phyloP scores from a whole-genome alignment of 2,113 vertebrate species.

The Dendrocopos noguchii region DNA sequence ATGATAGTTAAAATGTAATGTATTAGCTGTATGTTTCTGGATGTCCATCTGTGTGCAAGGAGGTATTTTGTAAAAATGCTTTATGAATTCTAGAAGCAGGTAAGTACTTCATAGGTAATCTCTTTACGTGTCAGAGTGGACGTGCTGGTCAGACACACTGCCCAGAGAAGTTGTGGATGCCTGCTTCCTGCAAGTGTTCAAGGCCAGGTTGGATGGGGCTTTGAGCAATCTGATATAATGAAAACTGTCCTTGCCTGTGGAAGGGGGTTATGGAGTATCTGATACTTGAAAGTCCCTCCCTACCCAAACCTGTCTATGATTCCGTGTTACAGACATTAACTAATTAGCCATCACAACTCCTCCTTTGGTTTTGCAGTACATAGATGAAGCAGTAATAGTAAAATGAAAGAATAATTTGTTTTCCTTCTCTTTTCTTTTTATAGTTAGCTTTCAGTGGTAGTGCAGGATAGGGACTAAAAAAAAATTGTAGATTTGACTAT shows the following conservation, averaged over 20 bases:
- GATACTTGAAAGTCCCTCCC: neutral
- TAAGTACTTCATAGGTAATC: neutral
- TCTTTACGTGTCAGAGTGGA: neutral
- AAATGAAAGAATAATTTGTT: neutral
- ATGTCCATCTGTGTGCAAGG: neutral
- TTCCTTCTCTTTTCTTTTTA: neutral
- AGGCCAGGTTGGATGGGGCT: neutral
- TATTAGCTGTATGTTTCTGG: neutral
- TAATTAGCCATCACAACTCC: neutral
- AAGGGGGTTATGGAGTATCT: neutral
- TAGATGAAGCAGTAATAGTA: neutral
- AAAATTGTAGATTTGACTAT: neutral
- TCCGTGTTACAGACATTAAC: neutral
- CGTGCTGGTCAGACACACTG: accelerated
- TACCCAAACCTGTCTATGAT: neutral
- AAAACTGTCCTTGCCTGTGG: neutral
- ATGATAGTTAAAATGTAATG: neutral
- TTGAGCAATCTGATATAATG: neutral
- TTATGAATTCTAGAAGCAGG: neutral
- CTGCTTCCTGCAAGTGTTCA: neutral
- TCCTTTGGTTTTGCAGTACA: neutral
- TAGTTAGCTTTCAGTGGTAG: neutral
- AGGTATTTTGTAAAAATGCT: neutral
- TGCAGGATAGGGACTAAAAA: neutral
- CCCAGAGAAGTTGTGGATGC: neutral